Conservation (phyloP, 2,113 vertebrate species). For the Rhizomys pruinosus region DNA sequence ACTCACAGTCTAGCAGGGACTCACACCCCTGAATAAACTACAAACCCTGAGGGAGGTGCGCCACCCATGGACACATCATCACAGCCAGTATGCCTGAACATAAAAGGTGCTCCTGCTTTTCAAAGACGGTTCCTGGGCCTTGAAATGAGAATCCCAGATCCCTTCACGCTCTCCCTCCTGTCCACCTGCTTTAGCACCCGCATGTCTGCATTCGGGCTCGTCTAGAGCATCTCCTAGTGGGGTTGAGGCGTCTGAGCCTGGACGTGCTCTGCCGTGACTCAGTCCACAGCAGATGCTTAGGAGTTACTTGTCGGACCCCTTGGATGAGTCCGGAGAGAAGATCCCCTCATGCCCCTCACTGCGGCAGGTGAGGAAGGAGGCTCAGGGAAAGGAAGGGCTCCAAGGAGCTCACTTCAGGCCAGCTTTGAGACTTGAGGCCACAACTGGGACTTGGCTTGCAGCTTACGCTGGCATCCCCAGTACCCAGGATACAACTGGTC, state of each 20-base stretch:
- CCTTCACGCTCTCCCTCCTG: neutral
- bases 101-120: too few species aligned
- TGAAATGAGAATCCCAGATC: neutral
- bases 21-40: neutral
- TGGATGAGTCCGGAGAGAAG: neutral
- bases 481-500: neutral
- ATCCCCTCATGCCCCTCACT: neutral
- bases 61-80: too few species aligned
- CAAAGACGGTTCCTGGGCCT: neutral
- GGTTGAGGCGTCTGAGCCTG: neutral
- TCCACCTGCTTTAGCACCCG: neutral
- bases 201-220: accelerated
- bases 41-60: neutral
- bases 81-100: neutral
- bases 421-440: neutral
- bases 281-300: neutral
- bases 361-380: neutral
- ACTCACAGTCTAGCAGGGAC: neutral
- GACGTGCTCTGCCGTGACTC: neutral
- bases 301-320: neutral
- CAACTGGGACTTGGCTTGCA: neutral
- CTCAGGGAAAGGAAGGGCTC: neutral
- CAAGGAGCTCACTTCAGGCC: neutral
- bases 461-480: neutral
- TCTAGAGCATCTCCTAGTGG: neutral